Base-by-base conservation (phyloP, 2,888 invertebrate genomes). In the Plebejus anna region DNA sequence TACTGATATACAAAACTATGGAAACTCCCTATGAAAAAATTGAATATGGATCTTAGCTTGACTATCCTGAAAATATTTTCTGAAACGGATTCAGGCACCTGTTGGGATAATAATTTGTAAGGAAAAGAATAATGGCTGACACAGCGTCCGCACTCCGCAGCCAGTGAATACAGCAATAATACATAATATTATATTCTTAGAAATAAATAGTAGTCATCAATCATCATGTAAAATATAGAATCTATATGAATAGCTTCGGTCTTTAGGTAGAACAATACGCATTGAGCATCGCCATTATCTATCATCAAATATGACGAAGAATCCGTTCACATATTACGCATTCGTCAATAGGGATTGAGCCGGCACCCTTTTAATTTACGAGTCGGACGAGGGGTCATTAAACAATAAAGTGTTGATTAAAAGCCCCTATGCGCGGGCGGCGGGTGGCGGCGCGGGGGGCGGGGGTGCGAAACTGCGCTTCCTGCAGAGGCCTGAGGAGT, bases 391-490 rank as follows among this genome's bases (percentile, higher is more conserved):
- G 89, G 92, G 94, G 92, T 92, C 93, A 94, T 94, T 94, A 94
- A 94, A 94, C 94, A 94, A 94, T 93, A 93, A 92, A 93, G 94
- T 93, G 94, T 93, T 93, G 94, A 94, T 94, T 93, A 94, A 94
- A 93, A 93, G 94, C 94, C 94, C 94, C 91, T 90, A 94, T 94
- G 92, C 89, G 89, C 89, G 88, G 87, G 88, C 86, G 84, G 82
- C 82, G 81, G 82, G 81, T 78, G 81, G 82, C 80, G 78, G 80
- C 55, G 80, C 81, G 82, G 81, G 47, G 83, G 84, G 82, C 81
- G 55, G 55, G 55, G 82, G 84, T 87, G 90, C 91, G 91, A 91
- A 91, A 91, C 90, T 89, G 86, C 89, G 89, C 83, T 93, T 94
- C 94, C 94, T 94, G 93, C 87, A 82, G 83, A 84, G 83, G 84